A percentile compares a stretch with the other conserved stretches of the same genome.
Evolutionary conservation across 2,797 vertebrate species (phyloP).

Genomic region (Threskiornis aethiopicus): DNA sequence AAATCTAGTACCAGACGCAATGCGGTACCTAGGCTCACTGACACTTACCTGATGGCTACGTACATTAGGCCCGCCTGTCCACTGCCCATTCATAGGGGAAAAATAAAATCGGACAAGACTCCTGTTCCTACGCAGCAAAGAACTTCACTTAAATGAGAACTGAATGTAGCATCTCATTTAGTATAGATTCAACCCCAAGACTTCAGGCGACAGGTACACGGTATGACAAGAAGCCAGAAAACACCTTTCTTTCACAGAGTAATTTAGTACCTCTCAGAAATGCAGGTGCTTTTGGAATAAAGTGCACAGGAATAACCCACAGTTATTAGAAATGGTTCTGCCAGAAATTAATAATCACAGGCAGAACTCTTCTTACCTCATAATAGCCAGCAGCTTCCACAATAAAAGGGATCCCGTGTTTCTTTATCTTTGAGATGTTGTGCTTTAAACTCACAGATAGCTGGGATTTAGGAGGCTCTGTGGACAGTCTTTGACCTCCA

Average conservation of each 20-base stretch:
- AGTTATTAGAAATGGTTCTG: neutral
- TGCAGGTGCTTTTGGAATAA: neutral
- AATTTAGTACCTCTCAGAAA: neutral
- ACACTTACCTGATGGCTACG: neutral
- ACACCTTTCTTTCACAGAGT: neutral
- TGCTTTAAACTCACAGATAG: conserved; percentile 70
- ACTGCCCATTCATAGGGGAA: neutral
- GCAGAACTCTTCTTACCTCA: conserved; percentile 70
- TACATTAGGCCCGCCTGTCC: neutral
- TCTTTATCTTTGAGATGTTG: conserved; percentile 64
- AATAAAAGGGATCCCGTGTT: conserved; percentile 67
- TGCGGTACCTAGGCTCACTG: neutral
- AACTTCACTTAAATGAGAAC: neutral
- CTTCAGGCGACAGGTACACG: neutral
- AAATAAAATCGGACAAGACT: neutral
- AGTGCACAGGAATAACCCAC: neutral
- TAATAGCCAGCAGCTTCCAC: conserved; percentile 70
- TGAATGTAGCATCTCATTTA: neutral
- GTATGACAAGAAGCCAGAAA: neutral
- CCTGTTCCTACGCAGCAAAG: neutral
- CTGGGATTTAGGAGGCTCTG: conserved; percentile 26
- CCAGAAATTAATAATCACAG: neutral
- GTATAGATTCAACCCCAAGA: neutral
- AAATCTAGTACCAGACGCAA: neutral
- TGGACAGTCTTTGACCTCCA: conserved; percentile 8